A percentile compares a stretch with the other conserved stretches of the same genome.
phyloP scores from a whole-genome alignment of 1,140 invertebrate species.

The Lucilia sericata region DNA sequence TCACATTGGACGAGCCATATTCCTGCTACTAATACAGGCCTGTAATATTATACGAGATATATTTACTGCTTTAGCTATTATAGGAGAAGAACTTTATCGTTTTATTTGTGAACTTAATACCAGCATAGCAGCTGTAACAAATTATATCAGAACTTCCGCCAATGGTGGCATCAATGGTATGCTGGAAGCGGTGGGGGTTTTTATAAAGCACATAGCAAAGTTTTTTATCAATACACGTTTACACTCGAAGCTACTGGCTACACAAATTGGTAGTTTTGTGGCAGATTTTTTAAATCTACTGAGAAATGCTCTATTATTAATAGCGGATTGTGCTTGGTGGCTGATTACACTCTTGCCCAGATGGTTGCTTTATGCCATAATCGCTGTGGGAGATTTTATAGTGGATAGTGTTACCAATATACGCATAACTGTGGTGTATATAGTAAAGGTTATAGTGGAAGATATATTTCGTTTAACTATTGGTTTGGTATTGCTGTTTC shows the following conservation, averaged over 20 bases:
- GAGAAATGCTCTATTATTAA: slow-evolving; percentile 25
- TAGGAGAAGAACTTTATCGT: slow-evolving; percentile 35
- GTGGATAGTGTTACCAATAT: neutral
- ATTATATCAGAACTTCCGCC: slow-evolving; percentile 15
- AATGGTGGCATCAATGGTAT: slow-evolving; percentile 9
- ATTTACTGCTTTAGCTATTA: slow-evolving; percentile 21
- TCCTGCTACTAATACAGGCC: neutral
- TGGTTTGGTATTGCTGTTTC: neutral
- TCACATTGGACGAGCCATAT: slow-evolving; percentile 34
- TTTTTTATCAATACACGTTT: slow-evolving; percentile 37
- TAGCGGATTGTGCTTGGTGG: slow-evolving; percentile 40
- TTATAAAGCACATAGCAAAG: neutral
- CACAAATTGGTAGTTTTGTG: neutral
- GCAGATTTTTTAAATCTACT: slow-evolving; percentile 29
- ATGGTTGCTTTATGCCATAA: neutral
- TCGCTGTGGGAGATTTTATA: slow-evolving; percentile 31
- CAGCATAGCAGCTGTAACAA: neutral
- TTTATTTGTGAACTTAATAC: slow-evolving; percentile 29
- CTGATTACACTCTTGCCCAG: slow-evolving; percentile 31
- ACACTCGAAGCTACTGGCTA: slow-evolving; percentile 33
- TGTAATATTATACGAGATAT: slow-evolving; percentile 10
- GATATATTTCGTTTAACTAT: slow-evolving; percentile 40
- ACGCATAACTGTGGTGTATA: slow-evolving; percentile 3
- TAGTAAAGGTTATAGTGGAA: slow-evolving; percentile 5
- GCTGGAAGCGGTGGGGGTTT: neutral